phyloP scores from a whole-genome alignment of 2,888 invertebrate species.

The Mycalesis mineus region DNA sequence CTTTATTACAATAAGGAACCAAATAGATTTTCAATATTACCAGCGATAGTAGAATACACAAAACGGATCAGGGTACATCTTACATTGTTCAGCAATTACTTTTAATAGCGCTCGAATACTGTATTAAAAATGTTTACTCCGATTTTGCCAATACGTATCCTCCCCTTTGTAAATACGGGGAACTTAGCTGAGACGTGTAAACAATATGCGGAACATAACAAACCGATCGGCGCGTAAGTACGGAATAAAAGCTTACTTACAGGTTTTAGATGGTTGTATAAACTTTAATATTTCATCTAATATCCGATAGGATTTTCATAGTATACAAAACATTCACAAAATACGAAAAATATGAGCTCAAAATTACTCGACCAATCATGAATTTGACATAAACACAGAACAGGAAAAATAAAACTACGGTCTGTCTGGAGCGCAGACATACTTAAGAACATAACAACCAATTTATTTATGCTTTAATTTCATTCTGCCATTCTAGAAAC shows the following conservation, averaged over 20 bases:
- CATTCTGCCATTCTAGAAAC: too few species aligned
- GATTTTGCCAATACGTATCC: constrained; percentile 46
- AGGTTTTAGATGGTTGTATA: constrained; percentile 41
- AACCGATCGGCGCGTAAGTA: constrained; percentile 17
- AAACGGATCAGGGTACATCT: not conserved
- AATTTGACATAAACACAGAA: constrained; percentile 40
- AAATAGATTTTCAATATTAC: not conserved
- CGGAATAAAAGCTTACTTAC: constrained; percentile 46
- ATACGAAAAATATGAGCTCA: constrained; percentile 49
- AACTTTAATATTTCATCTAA: constrained; percentile 50
- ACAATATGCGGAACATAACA: constrained; percentile 48
- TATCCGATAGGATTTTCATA: constrained; percentile 59
- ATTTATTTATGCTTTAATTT: too few species aligned
- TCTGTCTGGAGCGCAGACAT: too few species aligned
- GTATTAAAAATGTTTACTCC: constrained; percentile 6
- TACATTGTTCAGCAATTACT: not conserved
- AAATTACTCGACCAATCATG: constrained; percentile 53
- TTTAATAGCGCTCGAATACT: not conserved
- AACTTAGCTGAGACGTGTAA: constrained; percentile 69
- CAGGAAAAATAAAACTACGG: not conserved
- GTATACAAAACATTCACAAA: constrained; percentile 58
- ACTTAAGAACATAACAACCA: too few species aligned
- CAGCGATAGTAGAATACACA: not conserved
- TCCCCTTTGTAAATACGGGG: constrained; percentile 70
- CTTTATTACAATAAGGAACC: not conserved